These are phyloP conservation scores for Ostrea edulis DNA, from an alignment of 1,140 invertebrate genomes.

Conservation along the genomic window DNA sequence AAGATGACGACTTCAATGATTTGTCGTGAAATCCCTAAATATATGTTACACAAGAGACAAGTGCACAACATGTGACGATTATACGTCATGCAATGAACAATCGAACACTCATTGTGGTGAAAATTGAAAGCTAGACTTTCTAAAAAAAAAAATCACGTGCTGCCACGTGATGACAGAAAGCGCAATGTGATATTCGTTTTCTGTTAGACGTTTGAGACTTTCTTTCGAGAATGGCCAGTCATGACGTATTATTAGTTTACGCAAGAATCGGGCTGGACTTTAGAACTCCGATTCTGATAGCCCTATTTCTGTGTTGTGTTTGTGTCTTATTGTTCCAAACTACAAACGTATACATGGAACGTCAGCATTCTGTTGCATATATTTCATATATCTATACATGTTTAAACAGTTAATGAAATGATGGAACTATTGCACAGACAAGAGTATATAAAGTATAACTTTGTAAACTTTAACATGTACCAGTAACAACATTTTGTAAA, in stretches of 20 bases:
- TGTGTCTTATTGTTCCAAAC: background rate
- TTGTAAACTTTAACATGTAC: background rate
- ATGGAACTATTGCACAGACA: background rate
- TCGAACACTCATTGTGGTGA: background rate
- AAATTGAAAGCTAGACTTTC: background rate
- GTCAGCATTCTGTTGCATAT: background rate
- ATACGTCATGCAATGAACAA: conserved; percentile 13
- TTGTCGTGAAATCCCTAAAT: conserved; percentile 15
- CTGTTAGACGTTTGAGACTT: background rate
- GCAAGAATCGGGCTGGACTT: background rate
- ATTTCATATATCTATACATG: background rate
- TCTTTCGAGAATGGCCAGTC: conserved; percentile 30
- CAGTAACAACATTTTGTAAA: background rate
- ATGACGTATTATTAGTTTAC: conserved; percentile 10
- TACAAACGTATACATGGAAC: background rate
- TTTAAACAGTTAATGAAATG: background rate
- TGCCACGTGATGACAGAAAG: background rate
- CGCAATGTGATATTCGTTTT: conserved; percentile 1
- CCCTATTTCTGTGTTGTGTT: conserved; percentile 6
- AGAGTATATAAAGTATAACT: conserved; percentile 5
- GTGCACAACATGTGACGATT: background rate
- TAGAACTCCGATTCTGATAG: background rate
- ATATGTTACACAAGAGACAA: background rate
- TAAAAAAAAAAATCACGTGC: background rate
- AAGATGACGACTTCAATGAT: conserved; percentile 28